Evolutionary conservation across 2,888 invertebrate genomes (phyloP).

Genomic region (Drosophila nigricruria): DNA sequence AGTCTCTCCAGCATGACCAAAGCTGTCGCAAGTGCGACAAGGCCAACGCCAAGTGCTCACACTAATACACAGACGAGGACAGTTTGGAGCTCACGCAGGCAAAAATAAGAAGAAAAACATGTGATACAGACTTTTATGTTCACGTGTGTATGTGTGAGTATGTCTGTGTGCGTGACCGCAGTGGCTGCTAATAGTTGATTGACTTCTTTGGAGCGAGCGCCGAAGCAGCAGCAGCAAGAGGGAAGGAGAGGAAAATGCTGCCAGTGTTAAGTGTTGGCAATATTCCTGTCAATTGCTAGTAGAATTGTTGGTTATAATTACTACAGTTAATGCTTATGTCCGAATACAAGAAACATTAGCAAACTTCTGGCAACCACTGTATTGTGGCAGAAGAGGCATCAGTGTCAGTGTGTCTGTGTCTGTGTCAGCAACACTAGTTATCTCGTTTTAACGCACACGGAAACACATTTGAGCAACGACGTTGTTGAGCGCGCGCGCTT

Average conservation of each 20-base stretch:
- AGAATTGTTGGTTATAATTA: conserved; percentile 49
- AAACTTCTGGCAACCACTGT: conserved; percentile 63
- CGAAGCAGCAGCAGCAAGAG: conserved; percentile 24
- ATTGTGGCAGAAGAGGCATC: conserved; percentile 37
- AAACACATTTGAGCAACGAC: conserved; percentile 33
- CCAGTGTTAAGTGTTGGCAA: conserved; percentile 43
- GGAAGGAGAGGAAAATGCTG: conserved; percentile 24
- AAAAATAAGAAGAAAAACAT: conserved; percentile 82
- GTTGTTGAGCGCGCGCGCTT: conserved; percentile 67
- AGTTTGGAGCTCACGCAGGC: conserved; percentile 59
- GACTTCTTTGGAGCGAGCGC: conserved; percentile 64
- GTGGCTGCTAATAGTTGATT: conserved; percentile 78
- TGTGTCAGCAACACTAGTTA: conserved; percentile 60
- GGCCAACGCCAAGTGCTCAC: conserved; percentile 75
- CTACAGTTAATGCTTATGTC: conserved; percentile 27
- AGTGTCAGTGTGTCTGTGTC: conserved; percentile 5
- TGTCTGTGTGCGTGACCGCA: conserved; percentile 31
- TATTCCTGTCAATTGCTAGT: conserved; percentile 46
- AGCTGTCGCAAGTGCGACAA: conserved; percentile 76
- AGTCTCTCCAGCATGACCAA: conserved; percentile 63
- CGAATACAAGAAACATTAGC: conserved; percentile 34
- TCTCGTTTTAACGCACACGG: conserved; percentile 71
- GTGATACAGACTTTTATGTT: conserved; percentile 77
- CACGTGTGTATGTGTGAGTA: conserved; percentile 18
- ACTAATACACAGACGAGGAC: conserved; percentile 44